Percentiles rank a stretch among this genome's conserved stretches.
These are phyloP conservation scores for Leptopilina drosophilae DNA, from an alignment of 2,888 invertebrate species.

Conservation along the genomic window DNA sequence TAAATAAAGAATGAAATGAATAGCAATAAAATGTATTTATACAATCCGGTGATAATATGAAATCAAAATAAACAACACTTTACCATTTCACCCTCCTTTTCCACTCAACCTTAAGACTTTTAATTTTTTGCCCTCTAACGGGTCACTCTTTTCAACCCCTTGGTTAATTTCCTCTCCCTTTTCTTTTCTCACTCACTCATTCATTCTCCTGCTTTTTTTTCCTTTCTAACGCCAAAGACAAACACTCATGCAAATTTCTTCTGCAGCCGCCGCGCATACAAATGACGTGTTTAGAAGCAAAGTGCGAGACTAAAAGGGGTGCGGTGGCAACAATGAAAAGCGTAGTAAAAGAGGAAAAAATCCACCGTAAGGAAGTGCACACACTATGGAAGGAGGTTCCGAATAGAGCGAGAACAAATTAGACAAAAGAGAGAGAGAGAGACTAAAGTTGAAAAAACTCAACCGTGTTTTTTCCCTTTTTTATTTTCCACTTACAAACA, in stretches of 20 bases:
- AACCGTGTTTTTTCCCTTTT: conserved; percentile 46
- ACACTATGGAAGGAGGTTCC: conserved; percentile 13
- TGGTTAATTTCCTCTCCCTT: conserved; percentile 52
- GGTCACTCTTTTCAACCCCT: conserved; percentile 45
- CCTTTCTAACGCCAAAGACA: conserved; percentile 63
- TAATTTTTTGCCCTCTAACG: not conserved
- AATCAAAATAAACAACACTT: too few species aligned
- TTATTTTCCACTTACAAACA: conserved; percentile 47
- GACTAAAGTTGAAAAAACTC: conserved; percentile 50
- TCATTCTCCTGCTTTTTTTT: conserved; percentile 36
- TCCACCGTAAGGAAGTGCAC: conserved; percentile 31
- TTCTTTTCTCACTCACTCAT: conserved; percentile 2
- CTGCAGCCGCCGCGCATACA: conserved; percentile 67
- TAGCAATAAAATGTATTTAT: too few species aligned
- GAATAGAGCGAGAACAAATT: conserved; percentile 46
- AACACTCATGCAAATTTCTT: conserved; percentile 70
- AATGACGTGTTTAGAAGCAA: conserved; percentile 67
- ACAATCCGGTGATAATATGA: too few species aligned
- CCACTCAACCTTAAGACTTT: conserved; percentile 16
- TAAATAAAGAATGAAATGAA: too few species aligned
- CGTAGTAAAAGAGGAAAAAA: conserved; percentile 20
- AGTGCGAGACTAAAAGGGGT: conserved; percentile 47
- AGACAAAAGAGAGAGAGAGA: conserved; percentile 32
- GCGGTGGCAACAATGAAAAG: conserved; percentile 41
- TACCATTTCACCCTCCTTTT: conserved; percentile 30